phyloP scores from a whole-genome alignment of 1,140 invertebrate species.

The Caenorhabditis elegans region WBcel235 BX284605.5:11184501-11185000 shows the following conservation, averaged over 20 bases:
- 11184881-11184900: not conserved
- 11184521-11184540: too few relatives aligned
- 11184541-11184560: too few relatives aligned
- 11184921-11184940: constrained; percentile 7
- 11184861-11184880: not conserved
- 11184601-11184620: too few relatives aligned
- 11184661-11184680: too few relatives aligned
- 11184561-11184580: too few relatives aligned
- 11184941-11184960: not conserved
- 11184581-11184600: too few relatives aligned
- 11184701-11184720: not conserved
- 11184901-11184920: not conserved
- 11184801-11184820: not conserved
- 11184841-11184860: not conserved
- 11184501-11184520: too few relatives aligned
- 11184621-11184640: too few relatives aligned
- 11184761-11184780: not conserved
- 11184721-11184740: not conserved
- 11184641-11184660: too few relatives aligned
- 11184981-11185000: constrained; percentile 4
- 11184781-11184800: not conserved
- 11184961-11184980: not conserved
- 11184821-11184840: not conserved
- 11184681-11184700: not conserved
- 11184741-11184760: not conserved